Evolutionary conservation across 2,888 invertebrate species (phyloP).

Genomic region (Ariolimax columbianus): DNA sequence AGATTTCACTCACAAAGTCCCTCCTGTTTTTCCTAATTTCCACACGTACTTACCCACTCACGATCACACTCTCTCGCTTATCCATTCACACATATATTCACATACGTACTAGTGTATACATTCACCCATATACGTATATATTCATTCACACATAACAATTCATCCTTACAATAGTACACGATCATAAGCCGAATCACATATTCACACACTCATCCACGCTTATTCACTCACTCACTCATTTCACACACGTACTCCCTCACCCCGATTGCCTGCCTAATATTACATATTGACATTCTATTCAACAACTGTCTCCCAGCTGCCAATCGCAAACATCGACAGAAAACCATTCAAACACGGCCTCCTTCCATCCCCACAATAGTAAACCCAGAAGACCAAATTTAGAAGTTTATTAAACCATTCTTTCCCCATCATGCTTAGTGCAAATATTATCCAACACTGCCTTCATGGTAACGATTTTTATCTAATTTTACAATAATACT

Average conservation of each 20-base stretch:
- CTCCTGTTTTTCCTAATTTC: no score
- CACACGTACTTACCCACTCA: background rate
- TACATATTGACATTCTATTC: background rate
- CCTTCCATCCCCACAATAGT: background rate
- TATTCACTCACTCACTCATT: background rate
- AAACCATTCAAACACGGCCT: constrained; percentile 17
- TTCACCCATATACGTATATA: background rate
- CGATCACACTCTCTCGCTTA: background rate
- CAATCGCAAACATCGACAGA: background rate
- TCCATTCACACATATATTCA: background rate
- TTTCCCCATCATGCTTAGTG: background rate
- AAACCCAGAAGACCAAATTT: background rate
- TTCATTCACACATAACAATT: background rate
- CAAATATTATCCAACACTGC: background rate
- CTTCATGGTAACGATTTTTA: background rate
- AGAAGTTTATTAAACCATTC: background rate
- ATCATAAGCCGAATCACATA: background rate
- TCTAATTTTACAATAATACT: constrained; percentile 7
- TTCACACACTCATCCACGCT: background rate
- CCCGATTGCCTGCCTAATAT: background rate
- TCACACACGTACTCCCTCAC: background rate
- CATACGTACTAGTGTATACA: background rate
- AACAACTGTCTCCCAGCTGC: constrained; percentile 9
- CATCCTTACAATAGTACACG: background rate
- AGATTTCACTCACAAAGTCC: no score